phyloP scores from a whole-genome alignment of 2,888 invertebrate species.

The Cosmopolites sordidus region DNA sequence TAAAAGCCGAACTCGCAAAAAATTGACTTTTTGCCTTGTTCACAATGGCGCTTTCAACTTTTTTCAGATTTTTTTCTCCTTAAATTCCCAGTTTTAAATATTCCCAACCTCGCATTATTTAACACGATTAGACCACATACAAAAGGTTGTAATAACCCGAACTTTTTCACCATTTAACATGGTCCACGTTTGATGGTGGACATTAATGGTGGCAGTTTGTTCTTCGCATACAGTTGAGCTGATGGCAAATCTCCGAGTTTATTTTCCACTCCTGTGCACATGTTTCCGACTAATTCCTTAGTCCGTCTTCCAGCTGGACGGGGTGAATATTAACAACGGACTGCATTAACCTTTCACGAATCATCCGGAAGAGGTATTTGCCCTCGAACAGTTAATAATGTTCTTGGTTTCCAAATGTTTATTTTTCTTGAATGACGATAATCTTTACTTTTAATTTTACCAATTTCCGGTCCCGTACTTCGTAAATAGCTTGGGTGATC shows the following conservation, averaged over 20 bases:
- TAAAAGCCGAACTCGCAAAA: too few species aligned
- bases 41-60: too few species aligned
- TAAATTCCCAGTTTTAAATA: too few species aligned
- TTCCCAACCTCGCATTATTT: too few species aligned
- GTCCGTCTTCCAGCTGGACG: neutral
- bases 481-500: too few species aligned
- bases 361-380: neutral
- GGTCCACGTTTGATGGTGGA: conserved; percentile 8
- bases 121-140: neutral
- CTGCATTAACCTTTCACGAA: too few species aligned
- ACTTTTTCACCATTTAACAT: conserved; percentile 14
- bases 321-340: neutral
- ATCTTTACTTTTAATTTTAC: too few species aligned
- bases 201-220: conserved; percentile 8
- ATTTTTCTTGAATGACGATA: too few species aligned
- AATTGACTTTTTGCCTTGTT: too few species aligned
- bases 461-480: too few species aligned
- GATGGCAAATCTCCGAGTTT: conserved; percentile 11
- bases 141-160: conserved; percentile 11
- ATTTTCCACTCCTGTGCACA: conserved; percentile 5
- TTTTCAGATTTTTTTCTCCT: too few species aligned
- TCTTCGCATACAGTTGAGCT: conserved; percentile 9
- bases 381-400: neutral
- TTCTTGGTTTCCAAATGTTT: neutral
- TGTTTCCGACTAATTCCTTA: conserved; percentile 1